A percentile compares a stretch with the other conserved stretches of the same genome.
phyloP scores from a whole-genome alignment of 2,888 invertebrate genomes.

The Nymphalis c-album region DNA sequence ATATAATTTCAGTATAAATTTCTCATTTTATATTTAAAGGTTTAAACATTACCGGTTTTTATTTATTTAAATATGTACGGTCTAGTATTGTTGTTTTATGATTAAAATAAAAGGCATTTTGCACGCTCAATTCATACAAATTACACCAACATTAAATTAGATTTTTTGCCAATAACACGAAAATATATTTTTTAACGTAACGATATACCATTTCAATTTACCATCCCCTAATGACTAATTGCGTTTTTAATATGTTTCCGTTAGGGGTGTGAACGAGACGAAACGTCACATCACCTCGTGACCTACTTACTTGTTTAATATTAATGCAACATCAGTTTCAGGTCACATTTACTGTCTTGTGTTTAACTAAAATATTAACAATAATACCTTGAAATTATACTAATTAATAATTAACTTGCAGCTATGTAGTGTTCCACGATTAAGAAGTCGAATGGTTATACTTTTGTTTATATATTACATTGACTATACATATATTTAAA shows the following conservation, averaged over 20 bases:
- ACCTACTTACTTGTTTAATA: conserved; percentile 30
- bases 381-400: conserved; percentile 3
- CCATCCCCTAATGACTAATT: conserved; percentile 25
- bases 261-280: conserved; percentile 27
- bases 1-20: too few relatives aligned
- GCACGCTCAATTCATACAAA: background rate
- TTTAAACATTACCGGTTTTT: too few relatives aligned
- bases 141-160: too few relatives aligned
- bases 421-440: too few relatives aligned
- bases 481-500: too few relatives aligned
- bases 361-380: background rate
- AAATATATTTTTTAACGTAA: background rate
- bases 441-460: too few relatives aligned
- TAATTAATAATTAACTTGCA: background rate
- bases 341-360: background rate
- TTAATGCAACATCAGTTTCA: conserved; percentile 17
- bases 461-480: too few relatives aligned
- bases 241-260: conserved; percentile 10
- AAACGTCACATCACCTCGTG: conserved; percentile 31
- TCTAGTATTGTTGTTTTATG: too few relatives aligned
- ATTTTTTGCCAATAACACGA: background rate
- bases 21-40: too few relatives aligned
- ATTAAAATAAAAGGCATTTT: background rate
- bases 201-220: background rate
- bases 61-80: too few relatives aligned